Evolutionary conservation across 2,113 vertebrate genomes (phyloP).

Genomic region (Pardalotus punctatus): DNA sequence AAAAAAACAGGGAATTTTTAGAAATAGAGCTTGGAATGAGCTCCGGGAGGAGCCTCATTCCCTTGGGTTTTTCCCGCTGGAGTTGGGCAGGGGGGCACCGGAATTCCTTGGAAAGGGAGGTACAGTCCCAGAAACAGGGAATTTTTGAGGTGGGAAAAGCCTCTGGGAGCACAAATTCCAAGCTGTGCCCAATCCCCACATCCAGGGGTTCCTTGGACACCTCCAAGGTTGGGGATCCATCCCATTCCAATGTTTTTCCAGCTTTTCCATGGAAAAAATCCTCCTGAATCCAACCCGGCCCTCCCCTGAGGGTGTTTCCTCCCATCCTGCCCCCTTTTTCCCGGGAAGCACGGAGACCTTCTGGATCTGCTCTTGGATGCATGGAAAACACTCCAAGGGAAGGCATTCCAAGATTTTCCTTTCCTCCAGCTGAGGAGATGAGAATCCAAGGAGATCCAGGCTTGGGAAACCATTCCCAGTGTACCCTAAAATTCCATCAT

Average conservation of each 20-base stretch:
- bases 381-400: background rate
- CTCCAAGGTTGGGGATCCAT: background rate
- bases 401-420: background rate
- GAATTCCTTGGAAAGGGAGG: background rate
- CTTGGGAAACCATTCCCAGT: background rate
- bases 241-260: background rate
- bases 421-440: background rate
- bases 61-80: background rate
- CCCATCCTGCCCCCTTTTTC: background rate
- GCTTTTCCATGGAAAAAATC: background rate
- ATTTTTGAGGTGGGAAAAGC: background rate
- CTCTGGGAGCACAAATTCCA: background rate
- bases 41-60: background rate
- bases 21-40: background rate
- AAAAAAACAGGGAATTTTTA: background rate
- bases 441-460: background rate
- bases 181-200: background rate
- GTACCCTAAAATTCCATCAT: background rate
- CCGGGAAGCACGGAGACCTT: background rate
- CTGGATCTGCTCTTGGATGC: background rate
- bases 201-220: background rate
- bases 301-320: background rate
- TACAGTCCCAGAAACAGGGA: background rate
- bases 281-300: background rate
- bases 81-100: accelerated